These are phyloP conservation scores for Enteromius paludinosus DNA, from an alignment of 2,797 vertebrate genomes.

Conservation along the genomic window DNA sequence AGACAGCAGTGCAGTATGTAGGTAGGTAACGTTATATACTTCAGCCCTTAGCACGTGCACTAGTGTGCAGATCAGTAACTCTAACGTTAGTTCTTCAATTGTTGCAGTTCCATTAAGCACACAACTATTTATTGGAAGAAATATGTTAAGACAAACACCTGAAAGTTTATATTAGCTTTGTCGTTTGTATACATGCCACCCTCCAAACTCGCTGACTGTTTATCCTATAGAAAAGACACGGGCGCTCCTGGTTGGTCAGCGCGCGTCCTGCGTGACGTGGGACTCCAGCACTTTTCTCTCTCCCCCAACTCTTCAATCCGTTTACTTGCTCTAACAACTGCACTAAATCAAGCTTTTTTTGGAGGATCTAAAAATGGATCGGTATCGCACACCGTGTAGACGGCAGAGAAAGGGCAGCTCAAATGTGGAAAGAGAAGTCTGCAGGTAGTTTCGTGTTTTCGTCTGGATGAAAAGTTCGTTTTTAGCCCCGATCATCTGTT, in stretches of 20 bases:
- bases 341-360: background rate
- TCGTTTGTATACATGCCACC: background rate
- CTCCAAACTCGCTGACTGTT: background rate
- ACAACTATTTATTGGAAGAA: background rate
- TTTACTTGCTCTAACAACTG: background rate
- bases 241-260: slow-evolving; percentile 40
- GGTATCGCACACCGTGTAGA: slow-evolving; percentile 33
- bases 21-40: slow-evolving; percentile 63
- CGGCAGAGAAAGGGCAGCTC: slow-evolving; percentile 12
- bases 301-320: background rate
- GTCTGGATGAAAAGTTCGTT: background rate
- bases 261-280: slow-evolving; percentile 48
- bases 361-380: slow-evolving; percentile 52
- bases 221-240: background rate
- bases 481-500: slow-evolving; percentile 24
- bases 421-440: slow-evolving; percentile 43
- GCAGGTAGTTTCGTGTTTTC: slow-evolving; percentile 56
- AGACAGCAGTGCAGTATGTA: slow-evolving; percentile 63
- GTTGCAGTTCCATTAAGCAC: background rate
- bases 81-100: too few species aligned
- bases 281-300: background rate
- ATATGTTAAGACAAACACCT: background rate
- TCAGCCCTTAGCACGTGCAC: background rate
- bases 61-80: background rate
- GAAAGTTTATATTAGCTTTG: background rate